Evolutionary conservation across 2,113 vertebrate species (phyloP), one percentile per base, ranked within the genome.

Genomic region (Psephotus haematonotus): DNA sequence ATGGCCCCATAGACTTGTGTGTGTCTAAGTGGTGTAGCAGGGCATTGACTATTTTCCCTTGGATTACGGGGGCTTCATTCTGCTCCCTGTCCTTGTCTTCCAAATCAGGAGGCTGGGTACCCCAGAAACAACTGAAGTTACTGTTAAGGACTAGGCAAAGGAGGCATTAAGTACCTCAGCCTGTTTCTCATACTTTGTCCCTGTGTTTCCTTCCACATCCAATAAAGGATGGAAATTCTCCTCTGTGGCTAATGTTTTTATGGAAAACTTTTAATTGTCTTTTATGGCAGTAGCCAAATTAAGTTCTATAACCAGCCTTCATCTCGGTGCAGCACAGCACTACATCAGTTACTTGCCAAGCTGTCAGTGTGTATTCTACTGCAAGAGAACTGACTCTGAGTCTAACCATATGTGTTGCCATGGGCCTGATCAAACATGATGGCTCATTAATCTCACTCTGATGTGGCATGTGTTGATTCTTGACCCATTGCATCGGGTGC

Each of bases 401-500:
- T 85, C 52, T 91, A 35, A 75, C 35, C 44, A 10, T 33, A 3
- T 11, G 14, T 69, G 69, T 11, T 10, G 33, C 9, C 64, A 13
- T 76, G 83, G 41, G n/a, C 67, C 77, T 72, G 65, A 24, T 80
- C 67, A 63, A 69, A 87, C 31, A 13, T n/a, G 52, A 17, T 19
- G 47, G 57, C 76, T 84, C 88, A 22, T 85, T 89, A 88, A 46
- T 79, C 91, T 92, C 82, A 71, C 44, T 82, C 43, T 75, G 29
- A 37, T 82, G 76, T 79, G 93, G 86, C 72, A 59, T 82, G 77
- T 82, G 65, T 72, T 94, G 86, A 44, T 79, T 92, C 89, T 68
- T 86, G 75, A 77, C 53, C 64, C 67, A 29, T 72, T 95, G 59
- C 43, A 24, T 91, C 13, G 19, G 57, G 41, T 89, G 62, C 88